Percentiles rank a stretch among this genome's conserved stretches.
Conservation (phyloP, 1,140 invertebrate genomes). For the Antheraea mylitta region DNA sequence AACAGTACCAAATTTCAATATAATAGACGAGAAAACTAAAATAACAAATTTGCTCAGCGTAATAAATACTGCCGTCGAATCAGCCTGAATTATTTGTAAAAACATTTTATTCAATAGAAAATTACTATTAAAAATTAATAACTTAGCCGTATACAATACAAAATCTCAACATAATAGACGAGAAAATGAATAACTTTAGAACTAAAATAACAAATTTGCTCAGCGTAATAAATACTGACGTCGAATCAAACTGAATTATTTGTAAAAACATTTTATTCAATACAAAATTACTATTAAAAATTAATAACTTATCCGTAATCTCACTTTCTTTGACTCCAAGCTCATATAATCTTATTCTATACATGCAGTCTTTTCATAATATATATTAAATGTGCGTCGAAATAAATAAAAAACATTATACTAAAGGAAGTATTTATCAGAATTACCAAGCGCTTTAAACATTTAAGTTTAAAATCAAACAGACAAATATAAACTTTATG, state of each 20-base stretch:
- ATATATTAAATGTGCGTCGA: conserved; percentile 1
- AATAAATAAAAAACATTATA: background rate
- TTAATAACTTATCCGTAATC: conserved; percentile 32
- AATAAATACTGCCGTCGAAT: background rate
- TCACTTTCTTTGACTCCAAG: conserved; percentile 39
- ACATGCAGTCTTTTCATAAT: conserved; percentile 34
- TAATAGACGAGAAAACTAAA: too few species aligned
- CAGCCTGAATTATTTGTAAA: conserved; percentile 16
- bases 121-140: conserved; percentile 33
- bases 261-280: conserved; percentile 27
- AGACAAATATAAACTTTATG: too few species aligned
- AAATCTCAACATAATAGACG: too few species aligned
- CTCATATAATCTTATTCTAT: conserved; percentile 29
- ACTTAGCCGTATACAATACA: conserved; percentile 33
- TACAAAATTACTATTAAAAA: conserved; percentile 29
- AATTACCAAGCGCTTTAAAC: too few species aligned
- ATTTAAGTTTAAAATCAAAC: too few species aligned
- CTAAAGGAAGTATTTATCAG: too few species aligned
- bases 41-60: background rate
- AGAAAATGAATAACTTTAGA: too few species aligned
- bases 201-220: background rate
- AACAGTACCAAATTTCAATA: too few species aligned
- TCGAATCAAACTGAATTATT: background rate
- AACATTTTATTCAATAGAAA: conserved; percentile 19
- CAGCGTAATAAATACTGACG: background rate